A percentile compares a stretch with the other conserved stretches of the same genome.
phyloP scores from a whole-genome alignment of 2,888 invertebrate genomes.

The Disparrhopalites patrizii region DNA sequence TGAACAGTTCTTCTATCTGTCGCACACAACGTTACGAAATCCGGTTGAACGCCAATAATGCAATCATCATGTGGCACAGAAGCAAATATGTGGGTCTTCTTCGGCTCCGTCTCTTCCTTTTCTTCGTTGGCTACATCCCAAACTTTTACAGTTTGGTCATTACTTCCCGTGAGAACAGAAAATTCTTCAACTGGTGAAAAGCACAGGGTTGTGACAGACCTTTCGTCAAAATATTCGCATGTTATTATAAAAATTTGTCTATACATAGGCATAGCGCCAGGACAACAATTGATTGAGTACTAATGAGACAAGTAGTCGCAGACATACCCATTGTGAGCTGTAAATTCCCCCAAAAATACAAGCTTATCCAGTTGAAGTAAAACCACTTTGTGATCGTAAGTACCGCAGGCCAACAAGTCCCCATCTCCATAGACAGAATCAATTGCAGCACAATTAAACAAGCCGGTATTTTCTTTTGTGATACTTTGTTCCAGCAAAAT shows the following conservation, averaged over 20 bases:
- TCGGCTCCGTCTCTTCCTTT: conserved; percentile 35
- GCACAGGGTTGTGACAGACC: conserved; percentile 29
- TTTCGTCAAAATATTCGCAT: no score
- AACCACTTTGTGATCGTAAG: conserved; percentile 40
- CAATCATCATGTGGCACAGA: conserved; percentile 28
- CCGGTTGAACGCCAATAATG: not conserved
- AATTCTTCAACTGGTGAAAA: conserved; percentile 41
- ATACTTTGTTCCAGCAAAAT: conserved; percentile 34
- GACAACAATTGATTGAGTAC: no score
- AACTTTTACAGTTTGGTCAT: conserved; percentile 44
- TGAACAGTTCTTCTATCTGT: conserved; percentile 42
- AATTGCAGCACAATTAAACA: conserved; percentile 39
- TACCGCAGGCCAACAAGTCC: conserved; percentile 43
- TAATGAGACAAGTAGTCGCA: no score
- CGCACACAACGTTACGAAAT: conserved; percentile 38
- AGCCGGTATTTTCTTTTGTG: conserved; percentile 31
- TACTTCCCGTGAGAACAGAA: conserved; percentile 42
- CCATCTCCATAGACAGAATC: conserved; percentile 24
- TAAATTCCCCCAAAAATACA: conserved; percentile 37
- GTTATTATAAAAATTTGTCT: no score
- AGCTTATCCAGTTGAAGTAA: conserved; percentile 34
- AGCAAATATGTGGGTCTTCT: conserved; percentile 33
- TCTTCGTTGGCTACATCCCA: conserved; percentile 46
- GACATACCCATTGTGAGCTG: conserved; percentile 45
- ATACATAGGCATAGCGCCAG: no score